Base-by-base conservation (phyloP, 1,140 invertebrate genomes). In the Drosophila nannoptera region DNA sequence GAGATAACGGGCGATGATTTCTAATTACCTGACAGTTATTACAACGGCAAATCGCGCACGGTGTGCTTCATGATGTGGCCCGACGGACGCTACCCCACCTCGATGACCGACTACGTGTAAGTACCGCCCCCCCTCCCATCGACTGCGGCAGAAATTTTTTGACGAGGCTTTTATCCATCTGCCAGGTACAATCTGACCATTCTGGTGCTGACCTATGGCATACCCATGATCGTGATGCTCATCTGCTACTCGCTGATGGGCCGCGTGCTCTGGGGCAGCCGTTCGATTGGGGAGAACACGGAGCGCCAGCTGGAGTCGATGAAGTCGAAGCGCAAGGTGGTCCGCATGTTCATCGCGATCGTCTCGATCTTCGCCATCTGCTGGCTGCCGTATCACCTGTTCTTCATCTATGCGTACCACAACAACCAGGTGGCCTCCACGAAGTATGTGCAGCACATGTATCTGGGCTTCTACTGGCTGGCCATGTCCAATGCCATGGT, bases 401-500 rank as follows among this genome's bases (percentile, higher is more conserved):
- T 95, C 89, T 97, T 95, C 91, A 95, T 96, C 87, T 95, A 96
- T 90, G 92, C 93, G 0, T 95, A 96, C 89, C 94, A 94, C 89
- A 92, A 96, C 89, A 92, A 92, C 7, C 92, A 93, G 9, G 91
- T 96, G 8, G 90, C 94, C 22, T 93, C 93, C 77, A 93, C 91
- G 62, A 92, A 92, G 59, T 95, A 95, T 80, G 93, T 96, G 0
- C 95, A 96, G 80, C 95, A 96, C 71, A 91, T 97, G 43, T 95
- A 94, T 89, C 90, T 97, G 7, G 92, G 92, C 5, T 97, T 97
- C 89, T 97, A 97, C 81, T 97, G 95, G 95, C 90, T 97, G 12
- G 96, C 96, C 2, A 97, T 97, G 96, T 94, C 95, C 2, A 97
- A 97, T 78, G 94, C 96, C 2, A 96, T 97, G 94, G 95, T 97